Evolutionary conservation across 2,113 vertebrate species (phyloP), one percentile per base, ranked within the genome.

Genomic region (Bufo gargarizans): DNA sequence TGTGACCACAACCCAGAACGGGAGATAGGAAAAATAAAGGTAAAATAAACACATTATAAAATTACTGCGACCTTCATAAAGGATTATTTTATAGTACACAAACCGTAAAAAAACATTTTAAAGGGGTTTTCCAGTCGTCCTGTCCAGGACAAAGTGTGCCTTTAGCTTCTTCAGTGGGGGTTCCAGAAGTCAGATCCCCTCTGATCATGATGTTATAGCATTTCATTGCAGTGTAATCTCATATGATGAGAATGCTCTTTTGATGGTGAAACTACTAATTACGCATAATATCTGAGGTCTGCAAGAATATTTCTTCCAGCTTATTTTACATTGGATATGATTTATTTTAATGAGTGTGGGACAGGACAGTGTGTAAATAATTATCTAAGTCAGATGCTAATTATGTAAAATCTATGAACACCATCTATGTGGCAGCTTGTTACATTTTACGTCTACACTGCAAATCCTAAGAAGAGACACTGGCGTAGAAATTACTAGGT

Each of bases 401-500:
- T 67, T 67, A 22, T 13, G 81, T 67, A 67, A 69, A 83, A 83
- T 83, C 20, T 49, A 67, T 67, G 63, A 74, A 85, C 43, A 45
- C 43, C 22, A 72, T 74, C 71, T 74, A 74, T 74, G 83, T 56
- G 56, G 67, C 33, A 43, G 65, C 65, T 85, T 74, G 67, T 74
- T 85, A 56, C 53, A 58, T 55, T 85, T 74, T 71, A 85, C 71
- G 50, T 50, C 67, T 67, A 72, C 67, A 53, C 20, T 33, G 59
- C 78, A 45, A n/a, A 14, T 86, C 47, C 33, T 55, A 86, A 33
- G 58, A 65, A 50, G 72, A 86, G 58, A 79, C 76, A 53, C 85
- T 56, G 86, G 50, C 22, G 45, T 53, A 71, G 76, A 69, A 79
- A 87, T 87, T 80, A 80, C 58, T 86, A 61, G 85, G 85, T 86